phyloP scores from a whole-genome alignment of 1,140 invertebrate species.

The Neuroterus valhalla region DNA sequence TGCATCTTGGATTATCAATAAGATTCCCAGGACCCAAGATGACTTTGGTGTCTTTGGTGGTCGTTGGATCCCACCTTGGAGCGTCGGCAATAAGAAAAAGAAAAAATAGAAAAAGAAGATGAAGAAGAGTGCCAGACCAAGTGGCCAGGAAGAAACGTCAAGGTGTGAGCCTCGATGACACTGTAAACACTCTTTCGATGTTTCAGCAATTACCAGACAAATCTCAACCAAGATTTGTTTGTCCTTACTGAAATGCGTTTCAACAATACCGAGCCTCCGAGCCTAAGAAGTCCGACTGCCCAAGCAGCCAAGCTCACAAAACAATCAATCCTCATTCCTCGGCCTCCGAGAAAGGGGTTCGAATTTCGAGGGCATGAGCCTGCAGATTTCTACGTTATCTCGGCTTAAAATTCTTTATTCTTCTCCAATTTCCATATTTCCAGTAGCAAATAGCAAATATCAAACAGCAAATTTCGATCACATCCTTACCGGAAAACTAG shows the following conservation, averaged over 20 bases:
- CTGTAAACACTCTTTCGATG: constrained; percentile 67
- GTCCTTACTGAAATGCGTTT: constrained; percentile 58
- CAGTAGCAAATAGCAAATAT: not conserved
- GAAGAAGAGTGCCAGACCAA: constrained; percentile 41
- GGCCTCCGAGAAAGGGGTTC: constrained; percentile 26
- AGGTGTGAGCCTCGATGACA: constrained; percentile 70
- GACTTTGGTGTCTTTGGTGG: not conserved
- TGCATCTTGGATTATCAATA: too few relatives aligned
- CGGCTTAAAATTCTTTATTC: too few relatives aligned
- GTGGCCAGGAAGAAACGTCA: constrained; percentile 36
- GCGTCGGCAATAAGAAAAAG: not conserved
- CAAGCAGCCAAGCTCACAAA: not conserved
- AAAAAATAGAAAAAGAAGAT: constrained; percentile 35
- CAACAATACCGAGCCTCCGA: constrained; percentile 51
- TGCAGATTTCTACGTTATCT: constrained; percentile 53
- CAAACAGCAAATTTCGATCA: too few relatives aligned
- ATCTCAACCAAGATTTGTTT: constrained; percentile 55
- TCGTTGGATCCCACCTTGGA: constrained; percentile 19
- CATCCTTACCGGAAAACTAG: too few relatives aligned
- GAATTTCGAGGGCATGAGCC: constrained; percentile 55
- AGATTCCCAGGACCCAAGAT: not conserved
- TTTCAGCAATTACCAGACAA: constrained; percentile 68
- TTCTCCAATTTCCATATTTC: not conserved
- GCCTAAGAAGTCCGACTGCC: not conserved
- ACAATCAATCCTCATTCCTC: not conserved